These are phyloP conservation scores for Scomber japonicus DNA, from an alignment of 2,113 vertebrate species.

Conservation along the genomic window DNA sequence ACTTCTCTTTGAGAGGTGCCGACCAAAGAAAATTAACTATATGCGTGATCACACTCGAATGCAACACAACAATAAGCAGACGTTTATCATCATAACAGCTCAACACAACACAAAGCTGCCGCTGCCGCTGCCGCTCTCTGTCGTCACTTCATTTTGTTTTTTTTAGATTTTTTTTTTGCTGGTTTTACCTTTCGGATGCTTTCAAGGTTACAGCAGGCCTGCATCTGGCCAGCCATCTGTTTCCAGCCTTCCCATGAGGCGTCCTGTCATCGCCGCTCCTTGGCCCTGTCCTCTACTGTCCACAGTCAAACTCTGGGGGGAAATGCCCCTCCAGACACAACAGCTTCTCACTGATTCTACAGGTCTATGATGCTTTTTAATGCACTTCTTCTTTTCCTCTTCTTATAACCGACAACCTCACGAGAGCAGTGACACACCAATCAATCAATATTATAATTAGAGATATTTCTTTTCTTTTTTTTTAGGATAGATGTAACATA, in stretches of 20 bases:
- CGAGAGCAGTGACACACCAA: neutral
- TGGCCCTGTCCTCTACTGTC: conserved; percentile 75
- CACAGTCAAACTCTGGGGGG: conserved; percentile 32
- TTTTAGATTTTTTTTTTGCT: conserved; percentile 33
- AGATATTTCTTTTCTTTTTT: neutral
- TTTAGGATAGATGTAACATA: neutral
- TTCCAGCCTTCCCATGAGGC: conserved; percentile 67
- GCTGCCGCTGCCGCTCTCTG: neutral
- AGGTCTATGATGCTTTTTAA: conserved; percentile 1
- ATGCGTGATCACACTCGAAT: neutral
- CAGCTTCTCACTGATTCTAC: conserved; percentile 1
- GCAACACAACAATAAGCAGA: neutral
- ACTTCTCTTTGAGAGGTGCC: neutral
- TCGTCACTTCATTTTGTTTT: neutral
- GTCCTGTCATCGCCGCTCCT: conserved; percentile 66
- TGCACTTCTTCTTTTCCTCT: too few relatives aligned
- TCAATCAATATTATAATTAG: neutral
- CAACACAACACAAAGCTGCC: neutral
- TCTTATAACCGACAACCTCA: too few relatives aligned
- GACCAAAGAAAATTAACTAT: neutral
- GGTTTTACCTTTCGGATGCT: conserved; percentile 51
- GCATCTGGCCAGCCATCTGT: conserved; percentile 84
- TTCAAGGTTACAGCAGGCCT: conserved; percentile 79
- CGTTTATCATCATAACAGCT: neutral
- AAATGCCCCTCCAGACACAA: conserved; percentile 34